Conservation (phyloP, 2,113 vertebrate genomes). For the Sturnira hondurensis region DNA sequence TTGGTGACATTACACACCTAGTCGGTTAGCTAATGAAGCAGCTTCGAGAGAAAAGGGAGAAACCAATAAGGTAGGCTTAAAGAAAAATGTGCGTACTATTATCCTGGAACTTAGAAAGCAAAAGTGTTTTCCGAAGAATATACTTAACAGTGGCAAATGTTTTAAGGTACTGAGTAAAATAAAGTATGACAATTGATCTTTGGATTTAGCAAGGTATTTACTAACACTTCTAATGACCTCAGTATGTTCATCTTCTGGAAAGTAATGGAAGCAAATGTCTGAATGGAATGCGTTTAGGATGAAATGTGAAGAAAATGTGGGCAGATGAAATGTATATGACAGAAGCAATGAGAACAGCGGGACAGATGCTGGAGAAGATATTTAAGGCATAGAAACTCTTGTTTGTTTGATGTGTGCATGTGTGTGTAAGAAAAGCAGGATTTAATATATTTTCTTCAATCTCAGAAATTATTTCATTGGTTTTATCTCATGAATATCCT, state of each 20-base stretch:
- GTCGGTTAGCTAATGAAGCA: not conserved
- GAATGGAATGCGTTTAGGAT: not conserved
- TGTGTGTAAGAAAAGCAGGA: not conserved
- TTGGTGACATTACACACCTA: not conserved
- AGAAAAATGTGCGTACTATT: not conserved
- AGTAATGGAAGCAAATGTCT: not conserved
- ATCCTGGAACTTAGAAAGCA: not conserved
- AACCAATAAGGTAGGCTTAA: not conserved
- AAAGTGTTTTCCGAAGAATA: not conserved
- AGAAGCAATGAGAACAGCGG: not conserved
- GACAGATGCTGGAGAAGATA: not conserved
- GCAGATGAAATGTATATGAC: not conserved
- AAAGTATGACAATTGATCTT: not conserved
- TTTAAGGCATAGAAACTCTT: not conserved
- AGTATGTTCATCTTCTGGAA: not conserved
- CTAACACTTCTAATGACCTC: not conserved
- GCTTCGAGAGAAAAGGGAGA: not conserved
- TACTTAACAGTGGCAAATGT: not conserved
- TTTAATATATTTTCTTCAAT: not conserved
- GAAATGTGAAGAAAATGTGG: not conserved
- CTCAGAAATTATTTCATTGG: not conserved
- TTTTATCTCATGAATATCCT: not conserved
- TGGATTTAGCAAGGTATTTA: not conserved
- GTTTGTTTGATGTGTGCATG: not conserved
- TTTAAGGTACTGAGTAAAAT: not conserved